Conservation (phyloP, 2,888 invertebrate species). For the Pogonocherus hispidulus region DNA sequence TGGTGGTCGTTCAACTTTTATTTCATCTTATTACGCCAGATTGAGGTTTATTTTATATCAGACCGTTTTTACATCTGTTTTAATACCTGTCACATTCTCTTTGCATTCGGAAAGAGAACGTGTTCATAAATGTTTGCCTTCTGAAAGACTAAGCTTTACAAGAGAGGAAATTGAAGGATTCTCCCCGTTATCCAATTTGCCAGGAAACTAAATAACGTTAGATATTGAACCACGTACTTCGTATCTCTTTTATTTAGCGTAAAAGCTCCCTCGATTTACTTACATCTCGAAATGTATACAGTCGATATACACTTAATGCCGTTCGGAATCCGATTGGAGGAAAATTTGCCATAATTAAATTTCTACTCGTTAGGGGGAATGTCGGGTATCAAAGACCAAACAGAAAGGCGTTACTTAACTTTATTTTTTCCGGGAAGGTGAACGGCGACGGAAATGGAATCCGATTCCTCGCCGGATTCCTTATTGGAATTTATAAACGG, state of each 20-base stretch:
- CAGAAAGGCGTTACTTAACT: slow-evolving; percentile 12
- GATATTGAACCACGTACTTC: background rate
- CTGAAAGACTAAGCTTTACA: background rate
- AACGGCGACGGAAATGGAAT: slow-evolving; percentile 49
- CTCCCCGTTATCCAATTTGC: slow-evolving; percentile 1
- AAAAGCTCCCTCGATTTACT: slow-evolving; percentile 2
- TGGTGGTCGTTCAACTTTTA: no score
- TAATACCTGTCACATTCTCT: background rate
- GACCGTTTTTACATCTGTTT: no score
- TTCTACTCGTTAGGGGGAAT: slow-evolving; percentile 7
- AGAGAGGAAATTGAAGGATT: background rate
- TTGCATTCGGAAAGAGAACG: background rate
- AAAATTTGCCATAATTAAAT: slow-evolving; percentile 18
- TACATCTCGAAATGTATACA: background rate
- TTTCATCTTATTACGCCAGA: no score
- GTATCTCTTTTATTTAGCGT: background rate
- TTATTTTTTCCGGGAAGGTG: slow-evolving; percentile 23
- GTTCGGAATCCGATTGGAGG: slow-evolving; percentile 1
- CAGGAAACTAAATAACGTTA: background rate
- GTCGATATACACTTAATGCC: background rate
- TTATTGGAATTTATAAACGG: slow-evolving; percentile 62
- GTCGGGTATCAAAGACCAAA: slow-evolving; percentile 21
- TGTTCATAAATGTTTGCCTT: background rate
- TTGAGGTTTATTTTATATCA: no score
- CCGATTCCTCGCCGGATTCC: slow-evolving; percentile 37